These are phyloP conservation scores for Ariopsis seemanni DNA, from an alignment of 2,113 vertebrate genomes.

Conservation along the genomic window DNA sequence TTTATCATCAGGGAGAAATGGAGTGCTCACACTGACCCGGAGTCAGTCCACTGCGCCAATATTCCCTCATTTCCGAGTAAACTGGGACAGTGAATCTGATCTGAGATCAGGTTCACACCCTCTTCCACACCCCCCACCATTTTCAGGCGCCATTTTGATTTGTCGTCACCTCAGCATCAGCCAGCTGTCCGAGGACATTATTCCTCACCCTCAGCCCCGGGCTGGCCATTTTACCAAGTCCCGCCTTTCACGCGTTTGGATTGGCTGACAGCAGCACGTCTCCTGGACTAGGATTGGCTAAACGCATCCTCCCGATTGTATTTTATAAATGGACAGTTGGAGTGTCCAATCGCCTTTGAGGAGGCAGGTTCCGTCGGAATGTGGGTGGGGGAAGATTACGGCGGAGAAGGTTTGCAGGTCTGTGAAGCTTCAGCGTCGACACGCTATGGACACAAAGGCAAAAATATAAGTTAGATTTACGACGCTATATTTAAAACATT, in stretches of 20 bases:
- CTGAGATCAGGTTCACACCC: not conserved
- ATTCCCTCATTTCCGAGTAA: not conserved
- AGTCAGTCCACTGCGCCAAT: not conserved
- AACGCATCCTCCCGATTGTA: not conserved
- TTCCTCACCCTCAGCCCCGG: not conserved
- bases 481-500: not conserved
- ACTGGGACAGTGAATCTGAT: not conserved
- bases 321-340: no score
- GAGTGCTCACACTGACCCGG: not conserved
- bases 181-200: not conserved
- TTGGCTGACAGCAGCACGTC: not conserved
- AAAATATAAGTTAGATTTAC: not conserved
- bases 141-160: constrained; percentile 7
- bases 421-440: not conserved
- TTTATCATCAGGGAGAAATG: not conserved
- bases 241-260: not conserved
- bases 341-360: not conserved
- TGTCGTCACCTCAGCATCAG: not conserved
- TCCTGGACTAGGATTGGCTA: not conserved
- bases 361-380: not conserved
- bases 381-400: not conserved
- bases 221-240: not conserved
- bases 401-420: not conserved
- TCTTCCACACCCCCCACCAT: no score
- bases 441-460: not conserved